Conservation (phyloP, 2,113 vertebrate species). For the Ophthalmolycus amberensis region DNA sequence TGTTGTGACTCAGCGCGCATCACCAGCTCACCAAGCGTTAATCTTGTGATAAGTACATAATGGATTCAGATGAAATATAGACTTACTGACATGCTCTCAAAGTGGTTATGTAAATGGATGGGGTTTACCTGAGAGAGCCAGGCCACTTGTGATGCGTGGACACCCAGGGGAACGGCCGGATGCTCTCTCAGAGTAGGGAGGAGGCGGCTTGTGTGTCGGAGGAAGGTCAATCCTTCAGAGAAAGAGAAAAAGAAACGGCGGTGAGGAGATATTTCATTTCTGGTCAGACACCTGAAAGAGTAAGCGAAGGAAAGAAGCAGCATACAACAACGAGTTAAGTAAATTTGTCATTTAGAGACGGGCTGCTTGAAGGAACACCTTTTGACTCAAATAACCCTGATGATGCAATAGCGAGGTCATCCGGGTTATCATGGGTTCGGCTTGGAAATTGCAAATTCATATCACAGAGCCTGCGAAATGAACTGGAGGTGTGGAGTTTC, state of each 20-base stretch:
- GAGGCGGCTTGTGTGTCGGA: constrained; percentile 85
- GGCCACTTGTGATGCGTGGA: constrained; percentile 79
- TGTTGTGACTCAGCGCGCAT: constrained; percentile 39
- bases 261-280: constrained; percentile 15
- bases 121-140: constrained; percentile 81
- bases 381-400: constrained; percentile 22
- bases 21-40: constrained; percentile 5
- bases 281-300: not conserved
- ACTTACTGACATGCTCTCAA: not conserved
- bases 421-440: not conserved
- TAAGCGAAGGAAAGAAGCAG: not conserved
- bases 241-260: constrained; percentile 16
- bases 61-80: constrained; percentile 29
- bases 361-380: not conserved
- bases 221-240: constrained; percentile 84
- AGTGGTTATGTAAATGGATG: not conserved
- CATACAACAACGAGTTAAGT: constrained; percentile 10
- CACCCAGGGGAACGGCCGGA: constrained; percentile 75
- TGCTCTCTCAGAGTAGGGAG: constrained; percentile 79
- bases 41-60: not conserved
- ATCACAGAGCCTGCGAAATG: not conserved
- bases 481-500: not conserved
- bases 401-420: constrained; percentile 21
- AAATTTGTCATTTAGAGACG: not conserved
- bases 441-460: not conserved